Base-by-base conservation (phyloP, 2,888 invertebrate genomes). In the Dysmachus trigonus region DNA sequence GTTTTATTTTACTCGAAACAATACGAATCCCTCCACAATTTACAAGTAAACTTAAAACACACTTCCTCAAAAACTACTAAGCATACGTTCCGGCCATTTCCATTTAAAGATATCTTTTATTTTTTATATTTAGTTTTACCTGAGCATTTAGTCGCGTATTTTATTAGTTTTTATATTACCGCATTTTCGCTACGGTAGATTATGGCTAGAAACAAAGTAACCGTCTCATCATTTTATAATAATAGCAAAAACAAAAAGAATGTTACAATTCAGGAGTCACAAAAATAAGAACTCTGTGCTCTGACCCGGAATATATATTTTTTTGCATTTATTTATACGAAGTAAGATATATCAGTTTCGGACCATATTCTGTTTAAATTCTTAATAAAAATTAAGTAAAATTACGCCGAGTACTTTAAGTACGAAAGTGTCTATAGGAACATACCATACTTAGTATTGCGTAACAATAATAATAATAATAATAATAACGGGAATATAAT, bases 251-350 rank as follows among this genome's bases (percentile, higher is more conserved):
- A 27, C 3, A 51, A 51, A 76, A 76, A 31, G 22, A 77, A 51
- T 2, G 53, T 62, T 53, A 81, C 81, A 81, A 62, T 53, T 33
- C 31, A 53, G 27, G 30, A 77, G 62, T 62, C 41, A 73, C 31
- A 73, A 73, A 73, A 33, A 73, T 31, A 31, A 31, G n/a, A 73
- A 33, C 13, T 31, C 18, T 62, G 51, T 79, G 31, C 81, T 51
- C 53, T 18, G 53, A 33, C 35, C 47, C 30, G 53, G 81, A 30
- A 79, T 0, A 41, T 81, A 53, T 81, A 81, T 81, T 77, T 81
- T 81, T 33, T 33, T 81, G 81, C 81, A 81, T 81, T 81, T 81
- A 81, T 81, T 77, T 81, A 62, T 81, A 79, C 30, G 53, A 51
- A 51, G 3, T 51, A 72, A 83, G 41, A 27, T 51, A 83, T 72